Percentiles rank a stretch among this genome's conserved stretches.
These are phyloP conservation scores for Pinna nobilis DNA, from an alignment of 1,140 invertebrate species.

Conservation along the genomic window DNA sequence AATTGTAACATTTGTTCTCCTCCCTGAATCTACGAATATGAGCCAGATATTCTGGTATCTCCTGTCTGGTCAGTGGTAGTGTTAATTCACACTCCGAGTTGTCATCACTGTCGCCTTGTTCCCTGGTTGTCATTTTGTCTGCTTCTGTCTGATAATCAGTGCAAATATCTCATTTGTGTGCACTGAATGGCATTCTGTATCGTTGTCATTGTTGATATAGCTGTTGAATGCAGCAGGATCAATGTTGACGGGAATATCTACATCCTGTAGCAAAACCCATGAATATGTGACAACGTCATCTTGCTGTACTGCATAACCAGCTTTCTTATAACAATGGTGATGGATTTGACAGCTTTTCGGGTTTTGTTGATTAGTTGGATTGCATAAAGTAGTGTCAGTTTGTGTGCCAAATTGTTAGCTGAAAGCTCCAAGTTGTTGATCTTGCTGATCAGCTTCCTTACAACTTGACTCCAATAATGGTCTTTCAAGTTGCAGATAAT, in stretches of 20 bases:
- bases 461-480: constrained; percentile 15
- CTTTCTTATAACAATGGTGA: constrained; percentile 26
- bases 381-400: constrained; percentile 22
- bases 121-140: too few relatives aligned
- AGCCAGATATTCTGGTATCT: too few relatives aligned
- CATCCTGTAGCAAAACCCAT: neutral
- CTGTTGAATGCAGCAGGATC: neutral
- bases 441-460: neutral
- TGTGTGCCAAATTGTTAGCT: constrained; percentile 5
- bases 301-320: neutral
- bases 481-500: constrained; percentile 16
- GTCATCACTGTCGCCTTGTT: too few relatives aligned
- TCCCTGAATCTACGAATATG: too few relatives aligned
- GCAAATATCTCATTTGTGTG: constrained; percentile 1
- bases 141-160: too few relatives aligned
- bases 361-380: constrained; percentile 26
- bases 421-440: constrained; percentile 1
- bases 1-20: too few relatives aligned
- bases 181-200: neutral
- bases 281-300: too few relatives aligned
- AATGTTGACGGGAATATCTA: neutral
- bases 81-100: too few relatives aligned
- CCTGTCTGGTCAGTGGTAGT: too few relatives aligned
- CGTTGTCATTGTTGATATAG: constrained; percentile 3
- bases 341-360: neutral